Conservation (phyloP, 2,888 invertebrate genomes). For the Plemyria rubiginata region DNA sequence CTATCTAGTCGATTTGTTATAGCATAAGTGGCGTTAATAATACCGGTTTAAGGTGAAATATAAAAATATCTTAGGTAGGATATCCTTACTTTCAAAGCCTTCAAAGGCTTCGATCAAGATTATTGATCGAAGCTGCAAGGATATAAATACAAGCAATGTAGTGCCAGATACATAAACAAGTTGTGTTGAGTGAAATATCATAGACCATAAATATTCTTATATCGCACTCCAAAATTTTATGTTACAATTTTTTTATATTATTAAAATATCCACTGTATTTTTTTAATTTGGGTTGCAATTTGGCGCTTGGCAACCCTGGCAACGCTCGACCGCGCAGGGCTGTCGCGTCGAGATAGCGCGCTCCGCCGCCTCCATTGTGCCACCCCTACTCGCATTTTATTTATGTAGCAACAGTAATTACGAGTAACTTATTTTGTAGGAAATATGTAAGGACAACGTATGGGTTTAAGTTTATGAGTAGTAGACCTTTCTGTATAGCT, state of each 20-base stretch:
- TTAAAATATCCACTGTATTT: not conserved
- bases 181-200: no score
- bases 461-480: not conserved
- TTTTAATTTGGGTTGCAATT: not conserved
- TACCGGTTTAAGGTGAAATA: not conserved
- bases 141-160: no score
- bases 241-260: not conserved
- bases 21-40: not conserved
- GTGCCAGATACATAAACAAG: no score
- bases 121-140: no score
- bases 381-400: slow-evolving; percentile 43
- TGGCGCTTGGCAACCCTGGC: slow-evolving; percentile 12
- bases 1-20: not conserved
- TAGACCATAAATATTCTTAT: no score
- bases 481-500: no score
- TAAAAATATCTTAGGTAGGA: no score
- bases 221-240: not conserved
- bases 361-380: slow-evolving; percentile 36
- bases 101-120: no score
- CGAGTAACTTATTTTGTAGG: slow-evolving; percentile 11
- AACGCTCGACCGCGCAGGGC: slow-evolving; percentile 42
- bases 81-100: no score
- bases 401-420: slow-evolving; percentile 52
- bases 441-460: slow-evolving; percentile 12
- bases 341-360: slow-evolving; percentile 53